Conservation (phyloP, 1,140 invertebrate genomes). For the Reticulitermes speratus region DNA sequence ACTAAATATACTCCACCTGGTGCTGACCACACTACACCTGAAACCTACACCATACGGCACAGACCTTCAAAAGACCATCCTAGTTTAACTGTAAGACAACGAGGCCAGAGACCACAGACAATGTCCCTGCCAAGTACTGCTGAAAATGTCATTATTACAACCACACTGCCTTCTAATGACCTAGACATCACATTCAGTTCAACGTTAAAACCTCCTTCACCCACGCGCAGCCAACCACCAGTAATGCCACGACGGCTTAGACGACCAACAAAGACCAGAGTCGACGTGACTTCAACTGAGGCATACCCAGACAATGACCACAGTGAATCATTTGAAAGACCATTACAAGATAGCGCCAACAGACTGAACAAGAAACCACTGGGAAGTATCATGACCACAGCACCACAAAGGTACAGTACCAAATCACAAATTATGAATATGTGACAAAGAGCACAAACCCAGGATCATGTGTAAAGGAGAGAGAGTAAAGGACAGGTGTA, state of each 20-base stretch:
- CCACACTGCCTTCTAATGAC: background rate
- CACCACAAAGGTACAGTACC: slow-evolving; percentile 3
- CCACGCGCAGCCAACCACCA: background rate
- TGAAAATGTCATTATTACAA: background rate
- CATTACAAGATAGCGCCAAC: background rate
- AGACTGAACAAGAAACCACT: slow-evolving; percentile 23
- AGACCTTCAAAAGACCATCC: slow-evolving; percentile 18
- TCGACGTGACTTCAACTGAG: slow-evolving; percentile 7
- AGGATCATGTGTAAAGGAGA: too few relatives aligned
- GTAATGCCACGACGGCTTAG: background rate
- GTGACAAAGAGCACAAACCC: background rate
- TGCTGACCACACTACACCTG: background rate
- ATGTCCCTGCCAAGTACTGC: too few relatives aligned
- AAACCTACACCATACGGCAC: slow-evolving; percentile 18
- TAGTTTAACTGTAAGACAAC: background rate
- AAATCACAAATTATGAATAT: background rate
- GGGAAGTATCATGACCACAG: background rate
- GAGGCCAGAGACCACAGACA: background rate
- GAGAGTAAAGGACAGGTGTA: too few relatives aligned
- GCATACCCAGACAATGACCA: slow-evolving; percentile 10
- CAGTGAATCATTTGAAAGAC: slow-evolving; percentile 21
- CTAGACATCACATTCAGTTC: background rate
- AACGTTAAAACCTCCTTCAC: background rate
- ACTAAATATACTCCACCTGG: background rate
- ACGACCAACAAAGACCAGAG: slow-evolving; percentile 1